Conservation (phyloP, 2,888 invertebrate genomes). For the Habrosyne pyritoides region DNA sequence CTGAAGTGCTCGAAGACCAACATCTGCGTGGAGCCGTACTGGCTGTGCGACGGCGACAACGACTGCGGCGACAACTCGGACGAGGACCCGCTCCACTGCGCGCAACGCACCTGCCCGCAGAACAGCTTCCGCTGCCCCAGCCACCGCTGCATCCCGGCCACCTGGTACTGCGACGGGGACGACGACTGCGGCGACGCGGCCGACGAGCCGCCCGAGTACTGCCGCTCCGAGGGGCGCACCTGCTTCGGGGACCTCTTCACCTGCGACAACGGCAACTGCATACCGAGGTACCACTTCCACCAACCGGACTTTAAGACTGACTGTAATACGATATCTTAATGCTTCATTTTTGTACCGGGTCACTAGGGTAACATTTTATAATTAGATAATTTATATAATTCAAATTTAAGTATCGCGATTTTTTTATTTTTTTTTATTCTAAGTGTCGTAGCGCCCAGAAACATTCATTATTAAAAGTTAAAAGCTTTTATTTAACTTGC, state of each 20-base stretch:
- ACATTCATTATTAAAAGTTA: too few relatives aligned
- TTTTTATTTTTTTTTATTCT: too few relatives aligned
- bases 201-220: constrained; percentile 96
- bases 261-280: constrained; percentile 98
- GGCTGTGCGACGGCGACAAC: constrained; percentile 98
- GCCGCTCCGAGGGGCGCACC: constrained; percentile 95
- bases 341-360: too few relatives aligned
- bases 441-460: too few relatives aligned
- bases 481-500: too few relatives aligned
- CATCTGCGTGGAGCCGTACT: constrained; percentile 98
- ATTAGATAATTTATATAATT: too few relatives aligned
- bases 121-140: constrained; percentile 97
- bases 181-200: constrained; percentile 95
- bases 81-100: constrained; percentile 95
- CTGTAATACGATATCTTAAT: too few relatives aligned
- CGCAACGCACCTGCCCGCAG: constrained; percentile 93
- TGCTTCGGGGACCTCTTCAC: constrained; percentile 98
- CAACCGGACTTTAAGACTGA: too few relatives aligned
- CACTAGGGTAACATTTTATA: too few relatives aligned
- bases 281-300: too few relatives aligned
- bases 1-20: constrained; percentile 97
- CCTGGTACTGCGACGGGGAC: constrained; percentile 98
- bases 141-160: constrained; percentile 96
- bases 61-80: constrained; percentile 98
- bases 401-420: too few relatives aligned